These are phyloP conservation scores for Myanophis thanlyinensis DNA, from an alignment of 2,113 vertebrate species.

Conservation along the genomic window DNA sequence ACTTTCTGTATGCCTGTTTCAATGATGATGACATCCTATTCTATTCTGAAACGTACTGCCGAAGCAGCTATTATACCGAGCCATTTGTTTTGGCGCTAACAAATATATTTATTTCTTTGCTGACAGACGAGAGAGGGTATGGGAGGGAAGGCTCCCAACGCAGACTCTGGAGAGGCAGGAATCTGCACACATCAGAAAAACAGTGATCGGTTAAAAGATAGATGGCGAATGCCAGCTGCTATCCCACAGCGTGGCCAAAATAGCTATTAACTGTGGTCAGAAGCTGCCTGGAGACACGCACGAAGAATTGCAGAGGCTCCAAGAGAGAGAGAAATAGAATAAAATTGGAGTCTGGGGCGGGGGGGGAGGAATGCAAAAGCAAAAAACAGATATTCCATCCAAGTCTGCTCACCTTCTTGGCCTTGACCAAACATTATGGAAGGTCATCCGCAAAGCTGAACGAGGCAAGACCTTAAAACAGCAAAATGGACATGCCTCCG, in stretches of 20 bases:
- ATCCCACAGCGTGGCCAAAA: neutral
- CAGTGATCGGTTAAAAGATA: too few relatives aligned
- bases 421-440: neutral
- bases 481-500: neutral
- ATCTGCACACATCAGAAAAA: neutral
- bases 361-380: neutral
- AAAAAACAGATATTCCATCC: neutral
- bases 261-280: neutral
- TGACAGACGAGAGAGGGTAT: neutral
- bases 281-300: neutral
- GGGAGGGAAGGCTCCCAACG: neutral
- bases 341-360: neutral
- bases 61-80: neutral
- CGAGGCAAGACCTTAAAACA: neutral
- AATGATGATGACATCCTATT: neutral
- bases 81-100: neutral
- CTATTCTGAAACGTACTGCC: neutral
- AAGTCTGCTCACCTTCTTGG: neutral
- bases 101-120: neutral
- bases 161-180: neutral
- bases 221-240: neutral
- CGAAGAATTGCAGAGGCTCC: neutral
- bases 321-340: neutral
- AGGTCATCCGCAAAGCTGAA: neutral
- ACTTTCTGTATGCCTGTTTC: neutral